A percentile compares a stretch with the other conserved stretches of the same genome.
Conservation (phyloP, 2,113 vertebrate genomes). For the Naja naja region DNA sequence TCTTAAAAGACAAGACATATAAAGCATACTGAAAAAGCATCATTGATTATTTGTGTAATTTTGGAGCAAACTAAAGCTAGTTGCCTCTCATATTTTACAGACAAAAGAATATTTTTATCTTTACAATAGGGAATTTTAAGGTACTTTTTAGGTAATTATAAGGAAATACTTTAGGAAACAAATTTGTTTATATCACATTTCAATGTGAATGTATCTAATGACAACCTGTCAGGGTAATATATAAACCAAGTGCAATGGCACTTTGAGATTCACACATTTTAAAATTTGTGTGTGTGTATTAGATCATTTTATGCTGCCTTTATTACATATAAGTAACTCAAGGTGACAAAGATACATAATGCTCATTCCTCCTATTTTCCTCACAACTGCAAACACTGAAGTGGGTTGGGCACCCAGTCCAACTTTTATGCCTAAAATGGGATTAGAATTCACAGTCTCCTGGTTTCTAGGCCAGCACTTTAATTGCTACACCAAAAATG, state of each 20-base stretch:
- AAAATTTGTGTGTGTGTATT: neutral
- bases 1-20: neutral
- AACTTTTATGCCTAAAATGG: neutral
- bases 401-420: neutral
- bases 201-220: neutral
- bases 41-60: neutral
- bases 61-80: neutral
- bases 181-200: neutral
- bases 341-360: neutral
- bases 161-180: neutral
- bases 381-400: neutral
- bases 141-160: too few species aligned
- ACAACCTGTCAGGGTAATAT: neutral
- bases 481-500: neutral
- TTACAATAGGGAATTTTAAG: too few species aligned
- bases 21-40: neutral
- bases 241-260: neutral
- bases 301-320: too few species aligned
- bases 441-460: neutral
- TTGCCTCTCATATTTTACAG: neutral
- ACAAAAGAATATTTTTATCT: neutral
- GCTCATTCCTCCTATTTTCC: neutral
- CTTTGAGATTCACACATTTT: neutral
- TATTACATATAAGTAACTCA: neutral
- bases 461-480: neutral